Conservation (phyloP, 2,113 vertebrate species). For the Harpagus bidentatus region DNA sequence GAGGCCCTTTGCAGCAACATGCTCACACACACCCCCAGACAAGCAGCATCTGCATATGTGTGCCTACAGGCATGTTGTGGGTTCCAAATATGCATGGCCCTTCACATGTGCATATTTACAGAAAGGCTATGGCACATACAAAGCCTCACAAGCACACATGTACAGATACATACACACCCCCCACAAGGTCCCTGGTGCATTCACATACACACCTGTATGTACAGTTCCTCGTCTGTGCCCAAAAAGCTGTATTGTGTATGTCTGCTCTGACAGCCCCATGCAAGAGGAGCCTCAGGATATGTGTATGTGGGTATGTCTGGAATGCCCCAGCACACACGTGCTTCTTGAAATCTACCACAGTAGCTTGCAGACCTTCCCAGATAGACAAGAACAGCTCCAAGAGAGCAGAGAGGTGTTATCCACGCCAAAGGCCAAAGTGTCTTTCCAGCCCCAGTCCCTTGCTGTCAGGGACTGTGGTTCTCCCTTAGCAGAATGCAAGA, state of each 20-base stretch:
- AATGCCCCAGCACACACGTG: not conserved
- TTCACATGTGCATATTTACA: rapidly evolving
- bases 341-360: not conserved
- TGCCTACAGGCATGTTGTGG: not conserved
- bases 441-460: not conserved
- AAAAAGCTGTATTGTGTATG: not conserved
- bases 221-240: not conserved
- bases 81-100: not conserved
- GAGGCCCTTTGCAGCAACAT: not conserved
- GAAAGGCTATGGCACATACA: not conserved
- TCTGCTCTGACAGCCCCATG: not conserved
- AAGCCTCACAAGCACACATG: not conserved
- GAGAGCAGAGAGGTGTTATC: not conserved
- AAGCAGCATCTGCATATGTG: not conserved
- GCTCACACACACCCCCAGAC: too few species aligned
- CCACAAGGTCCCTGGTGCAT: not conserved
- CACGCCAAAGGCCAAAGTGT: not conserved
- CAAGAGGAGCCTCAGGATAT: not conserved
- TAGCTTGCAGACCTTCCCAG: not conserved
- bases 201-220: rapidly evolving
- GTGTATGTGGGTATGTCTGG: not conserved
- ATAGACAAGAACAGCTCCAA: not conserved
- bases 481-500: not conserved
- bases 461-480: rapidly evolving
- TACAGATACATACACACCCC: not conserved